Conservation (phyloP, 2,888 invertebrate species). For the Cheilosia soror region DNA sequence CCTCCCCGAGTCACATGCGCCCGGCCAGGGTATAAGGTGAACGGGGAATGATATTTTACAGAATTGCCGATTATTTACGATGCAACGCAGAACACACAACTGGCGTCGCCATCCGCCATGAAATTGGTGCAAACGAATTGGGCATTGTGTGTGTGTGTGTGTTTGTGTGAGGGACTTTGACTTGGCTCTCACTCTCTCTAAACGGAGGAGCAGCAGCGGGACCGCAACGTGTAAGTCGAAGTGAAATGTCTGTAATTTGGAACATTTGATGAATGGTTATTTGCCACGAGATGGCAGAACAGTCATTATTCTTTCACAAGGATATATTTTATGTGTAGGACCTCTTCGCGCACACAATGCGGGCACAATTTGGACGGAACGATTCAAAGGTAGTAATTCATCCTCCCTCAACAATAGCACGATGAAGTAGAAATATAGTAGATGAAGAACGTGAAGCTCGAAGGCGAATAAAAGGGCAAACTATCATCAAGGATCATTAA, state of each 20-base stretch:
- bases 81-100: constrained; percentile 73
- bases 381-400: constrained; percentile 69
- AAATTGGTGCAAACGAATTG: constrained; percentile 84
- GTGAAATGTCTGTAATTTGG: constrained; percentile 84
- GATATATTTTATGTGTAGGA: constrained; percentile 56
- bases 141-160: constrained; percentile 57
- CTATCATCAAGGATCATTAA: constrained; percentile 70
- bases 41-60: constrained; percentile 53
- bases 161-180: constrained; percentile 6
- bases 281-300: constrained; percentile 84
- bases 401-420: constrained; percentile 52
- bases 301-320: constrained; percentile 82
- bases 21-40: not conserved
- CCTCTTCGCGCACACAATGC: constrained; percentile 21
- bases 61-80: constrained; percentile 74
- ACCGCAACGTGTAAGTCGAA: constrained; percentile 79
- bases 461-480: constrained; percentile 34
- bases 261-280: constrained; percentile 84
- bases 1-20: constrained; percentile 23
- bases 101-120: constrained; percentile 77
- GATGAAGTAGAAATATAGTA: not conserved
- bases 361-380: constrained; percentile 51
- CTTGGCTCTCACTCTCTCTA: constrained; percentile 10
- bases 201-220: constrained; percentile 46
- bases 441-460: not conserved